phyloP scores from a whole-genome alignment of 1,140 invertebrate genomes.

The Babylonia areolata region DNA sequence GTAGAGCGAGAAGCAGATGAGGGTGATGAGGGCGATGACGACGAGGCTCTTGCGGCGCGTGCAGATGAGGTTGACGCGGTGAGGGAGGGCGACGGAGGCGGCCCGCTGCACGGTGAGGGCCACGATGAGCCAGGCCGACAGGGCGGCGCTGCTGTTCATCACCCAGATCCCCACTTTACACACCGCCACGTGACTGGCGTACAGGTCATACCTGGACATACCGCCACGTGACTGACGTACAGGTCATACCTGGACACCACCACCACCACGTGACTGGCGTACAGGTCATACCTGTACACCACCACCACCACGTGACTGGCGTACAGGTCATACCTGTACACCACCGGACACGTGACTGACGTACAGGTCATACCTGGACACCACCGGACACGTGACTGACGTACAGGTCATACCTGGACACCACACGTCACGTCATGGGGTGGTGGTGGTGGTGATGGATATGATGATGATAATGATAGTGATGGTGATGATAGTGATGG shows the following conservation, averaged over 20 bases:
- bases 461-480: too few species aligned
- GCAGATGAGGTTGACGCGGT: conserved; percentile 32
- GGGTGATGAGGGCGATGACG: conserved; percentile 24
- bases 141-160: conserved; percentile 34
- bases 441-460: too few species aligned
- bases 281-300: conserved; percentile 39
- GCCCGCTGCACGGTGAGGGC: conserved; percentile 47
- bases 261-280: conserved; percentile 32
- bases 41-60: conserved; percentile 24
- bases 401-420: conserved; percentile 37
- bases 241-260: conserved; percentile 29
- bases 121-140: conserved; percentile 53
- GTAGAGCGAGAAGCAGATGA: conserved; percentile 27
- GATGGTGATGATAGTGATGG: conserved; percentile 50
- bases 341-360: conserved; percentile 36
- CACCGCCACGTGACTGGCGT: conserved; percentile 30
- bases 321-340: conserved; percentile 36
- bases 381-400: too few species aligned
- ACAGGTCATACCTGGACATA: conserved; percentile 27
- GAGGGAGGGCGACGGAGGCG: conserved; percentile 35
- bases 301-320: conserved; percentile 38
- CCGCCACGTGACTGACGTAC: conserved; percentile 22
- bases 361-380: too few species aligned
- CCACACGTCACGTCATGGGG: conserved; percentile 37
- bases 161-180: conserved; percentile 43